Evolutionary conservation across 2,113 vertebrate species (phyloP).

Genomic region (Notothenia coriiceps): DNA sequence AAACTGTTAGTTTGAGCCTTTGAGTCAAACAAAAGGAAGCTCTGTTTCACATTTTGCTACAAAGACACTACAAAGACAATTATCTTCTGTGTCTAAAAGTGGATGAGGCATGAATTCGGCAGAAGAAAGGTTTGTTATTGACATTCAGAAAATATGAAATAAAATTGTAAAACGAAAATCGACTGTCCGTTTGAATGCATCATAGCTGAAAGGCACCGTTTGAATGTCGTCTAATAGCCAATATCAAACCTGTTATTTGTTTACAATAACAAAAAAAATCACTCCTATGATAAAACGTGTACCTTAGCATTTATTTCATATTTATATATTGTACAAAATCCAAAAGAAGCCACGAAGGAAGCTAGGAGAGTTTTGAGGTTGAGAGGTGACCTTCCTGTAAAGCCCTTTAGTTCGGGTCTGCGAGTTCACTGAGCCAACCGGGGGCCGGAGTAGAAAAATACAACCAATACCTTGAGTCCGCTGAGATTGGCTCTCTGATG

Average conservation of each 20-base stretch:
- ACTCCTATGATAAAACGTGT: background rate
- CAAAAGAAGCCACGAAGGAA: background rate
- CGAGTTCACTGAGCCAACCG: background rate
- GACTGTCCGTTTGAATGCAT: constrained; percentile 1
- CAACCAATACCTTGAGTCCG: background rate
- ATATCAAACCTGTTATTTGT: background rate
- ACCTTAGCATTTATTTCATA: constrained; percentile 15
- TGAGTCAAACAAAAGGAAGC: constrained; percentile 27
- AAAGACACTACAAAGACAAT: constrained; percentile 15
- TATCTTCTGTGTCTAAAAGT: background rate
- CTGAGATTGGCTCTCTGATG: constrained; percentile 11
- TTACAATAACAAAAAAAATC: background rate
- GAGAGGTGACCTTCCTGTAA: constrained; percentile 9
- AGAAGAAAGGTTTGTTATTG: constrained; percentile 9
- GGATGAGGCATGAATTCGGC: constrained; percentile 1
- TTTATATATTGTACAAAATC: background rate
- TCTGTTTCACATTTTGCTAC: constrained; percentile 15
- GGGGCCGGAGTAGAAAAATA: constrained; percentile 5
- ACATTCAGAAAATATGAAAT: constrained; percentile 1
- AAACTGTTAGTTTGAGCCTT: background rate
- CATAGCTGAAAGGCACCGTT: background rate
- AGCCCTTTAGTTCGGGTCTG: background rate
- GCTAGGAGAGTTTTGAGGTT: background rate
- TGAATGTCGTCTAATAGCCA: background rate
- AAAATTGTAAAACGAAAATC: background rate